Evolutionary conservation across 2,113 vertebrate genomes (phyloP).

Genomic region (Hippocampus comes): DNA sequence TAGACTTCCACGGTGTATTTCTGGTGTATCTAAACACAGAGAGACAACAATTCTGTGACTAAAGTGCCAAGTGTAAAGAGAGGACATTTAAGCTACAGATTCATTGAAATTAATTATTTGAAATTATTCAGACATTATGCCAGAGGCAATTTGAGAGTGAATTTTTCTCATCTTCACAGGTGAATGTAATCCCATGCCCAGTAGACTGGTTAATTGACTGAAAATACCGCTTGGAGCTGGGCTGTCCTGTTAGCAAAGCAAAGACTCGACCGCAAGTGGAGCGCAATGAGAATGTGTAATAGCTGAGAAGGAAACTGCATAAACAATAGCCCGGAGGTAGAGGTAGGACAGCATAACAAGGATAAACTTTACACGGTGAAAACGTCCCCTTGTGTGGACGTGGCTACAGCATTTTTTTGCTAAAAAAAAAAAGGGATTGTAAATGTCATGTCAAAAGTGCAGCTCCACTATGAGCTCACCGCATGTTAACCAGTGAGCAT

Average conservation of each 20-base stretch:
- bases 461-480: constrained; percentile 19
- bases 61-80: neutral
- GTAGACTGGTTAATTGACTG: constrained; percentile 62
- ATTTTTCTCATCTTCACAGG: constrained; percentile 48
- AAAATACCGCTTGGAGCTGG: constrained; percentile 49
- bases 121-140: constrained; percentile 39
- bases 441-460: constrained; percentile 57
- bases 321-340: constrained; percentile 43
- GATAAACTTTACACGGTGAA: constrained; percentile 38
- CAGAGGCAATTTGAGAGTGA: constrained; percentile 42
- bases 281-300: constrained; percentile 28
- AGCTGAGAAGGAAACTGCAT: constrained; percentile 35
- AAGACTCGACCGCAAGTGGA: constrained; percentile 26
- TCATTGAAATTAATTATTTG: constrained; percentile 43
- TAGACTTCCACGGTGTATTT: neutral
- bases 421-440: constrained; percentile 40
- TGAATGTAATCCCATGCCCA: constrained; percentile 54
- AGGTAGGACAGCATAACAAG: constrained; percentile 28
- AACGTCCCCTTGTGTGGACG: constrained; percentile 25
- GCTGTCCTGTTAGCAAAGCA: constrained; percentile 51
- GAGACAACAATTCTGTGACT: neutral
- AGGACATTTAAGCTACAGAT: constrained; percentile 22
- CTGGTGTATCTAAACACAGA: neutral
- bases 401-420: constrained; percentile 29
- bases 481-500: constrained; percentile 36